Evolutionary conservation across 2,113 vertebrate genomes (phyloP), one percentile per base, ranked within the genome.

Genomic region (Rhinolophus ferrumequinum): DNA sequence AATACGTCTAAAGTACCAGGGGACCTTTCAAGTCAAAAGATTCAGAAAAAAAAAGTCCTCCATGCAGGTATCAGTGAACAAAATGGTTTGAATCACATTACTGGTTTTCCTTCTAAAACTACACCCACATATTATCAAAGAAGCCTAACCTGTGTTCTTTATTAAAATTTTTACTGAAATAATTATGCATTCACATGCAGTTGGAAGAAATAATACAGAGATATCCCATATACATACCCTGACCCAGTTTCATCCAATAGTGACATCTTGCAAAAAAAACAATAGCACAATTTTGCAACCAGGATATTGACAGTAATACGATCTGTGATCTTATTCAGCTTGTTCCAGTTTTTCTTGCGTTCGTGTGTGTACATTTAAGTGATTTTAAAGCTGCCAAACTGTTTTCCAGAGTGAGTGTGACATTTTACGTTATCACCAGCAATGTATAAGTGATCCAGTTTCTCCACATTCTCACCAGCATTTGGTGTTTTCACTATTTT

Each of bases 51-150:
- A 96, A 98, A 98, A 96, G 81, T 87, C 2, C 98, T 98, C 14
- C 95, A 97, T 14, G 98, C 98, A 98, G 98, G 99, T 99, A 98
- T 67, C 75, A 14, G 66, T 88, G 80, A 79, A 83, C 41, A 41
- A 95, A 95, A 88, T 26, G 41, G 81, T 50, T 58, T 86, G 19
- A 84, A 76, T 93, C 41, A 69, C 3, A 30, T 80, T 41, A 30
- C 15, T 12, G 16, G 33, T 75, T 90, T 90, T 77, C 30, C 35
- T 96, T 96, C 24, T 44, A 87, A 94, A 94, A 38, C n/a, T 44
- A 81, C 93, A 73, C 24, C 60, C 72, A 56, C 14, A 2, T 50
- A 35, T 84, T 94, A 88, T 62, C 8, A 70, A 88, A 95, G 41
- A 69, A 76, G 35, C 33, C 11, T 76, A 52, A 52, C 44, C 6